Evolutionary conservation across 1,140 invertebrate genomes (phyloP), one percentile per base, ranked within the genome.

Genomic region (Metopolophium dirhodum): DNA sequence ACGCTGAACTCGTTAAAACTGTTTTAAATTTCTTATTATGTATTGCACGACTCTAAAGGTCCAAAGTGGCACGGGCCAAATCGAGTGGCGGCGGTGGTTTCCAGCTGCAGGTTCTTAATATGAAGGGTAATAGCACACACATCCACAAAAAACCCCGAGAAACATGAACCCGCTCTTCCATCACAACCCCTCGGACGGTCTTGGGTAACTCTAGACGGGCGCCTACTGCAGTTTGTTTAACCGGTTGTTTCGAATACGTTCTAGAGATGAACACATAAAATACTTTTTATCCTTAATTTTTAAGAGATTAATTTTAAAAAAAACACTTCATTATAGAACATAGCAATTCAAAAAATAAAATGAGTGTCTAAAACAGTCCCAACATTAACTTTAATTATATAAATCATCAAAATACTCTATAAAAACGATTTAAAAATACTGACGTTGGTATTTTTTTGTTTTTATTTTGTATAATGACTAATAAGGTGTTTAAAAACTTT

Each of bases 101-200:
- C 91, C 91, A 93, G 91, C 91, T 93, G 91, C 91, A 93, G 91
- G 82, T 93, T 92, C 91, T 83, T 86, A 93, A 93, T 86, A 57
- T 51, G 82, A 93, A 91, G 35, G 61, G 90, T 83, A 91, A 57
- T 82, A 30, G 77, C 6, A n/a, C 37, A 90, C 88, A 37, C 82
- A 37, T 91, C 49, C 57, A 47, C 35, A 91, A 22, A 91, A 83
- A 54, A 30, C 35, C 90, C 91, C 8, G 18, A 45, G 61, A 93
- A 93, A 93, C 82, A 51, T 93, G 91, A 93, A 86, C 91, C 82
- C 77, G 35, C 91, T 85, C 91, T 45, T 83, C 91, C 82, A 45
- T 51, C 23, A 85, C 91, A 57, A 93, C 91, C 91, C 91, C 91
- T 54, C 49, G 91, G 49, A 93, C 82, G 91, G 49, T 91, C 41